These are phyloP conservation scores for Torymus tubicola DNA, from an alignment of 2,888 invertebrate genomes.

Conservation along the genomic window DNA sequence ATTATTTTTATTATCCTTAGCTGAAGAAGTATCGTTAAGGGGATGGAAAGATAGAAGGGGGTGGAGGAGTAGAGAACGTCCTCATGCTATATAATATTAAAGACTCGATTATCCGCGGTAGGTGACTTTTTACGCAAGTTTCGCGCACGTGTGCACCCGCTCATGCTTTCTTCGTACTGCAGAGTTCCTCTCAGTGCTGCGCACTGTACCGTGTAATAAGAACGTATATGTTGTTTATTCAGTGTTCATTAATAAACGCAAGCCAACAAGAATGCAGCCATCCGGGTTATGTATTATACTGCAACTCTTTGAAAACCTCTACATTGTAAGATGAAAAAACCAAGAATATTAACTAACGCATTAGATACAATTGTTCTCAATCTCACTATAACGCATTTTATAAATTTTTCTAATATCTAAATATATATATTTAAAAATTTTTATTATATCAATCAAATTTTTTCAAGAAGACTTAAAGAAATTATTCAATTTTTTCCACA, in stretches of 20 bases:
- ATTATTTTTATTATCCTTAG: constrained; percentile 68
- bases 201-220: background rate
- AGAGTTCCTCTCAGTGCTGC: background rate
- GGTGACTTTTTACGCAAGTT: constrained; percentile 44
- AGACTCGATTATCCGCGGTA: constrained; percentile 60
- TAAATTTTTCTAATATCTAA: too few relatives aligned
- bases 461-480: too few relatives aligned
- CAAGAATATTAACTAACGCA: too few relatives aligned
- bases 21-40: constrained; percentile 60
- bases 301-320: too few relatives aligned
- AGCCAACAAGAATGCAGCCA: too few relatives aligned
- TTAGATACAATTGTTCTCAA: too few relatives aligned
- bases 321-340: too few relatives aligned
- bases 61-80: background rate
- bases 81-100: constrained; percentile 61
- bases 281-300: too few relatives aligned
- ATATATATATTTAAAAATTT: too few relatives aligned
- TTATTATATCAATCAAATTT: too few relatives aligned
- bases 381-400: too few relatives aligned
- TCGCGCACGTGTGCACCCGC: background rate
- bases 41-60: constrained; percentile 27
- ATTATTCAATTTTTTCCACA: too few relatives aligned
- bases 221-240: background rate
- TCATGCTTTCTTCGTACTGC: background rate
- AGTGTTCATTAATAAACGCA: constrained; percentile 12